A percentile compares a stretch with the other conserved stretches of the same genome.
Conservation (phyloP, 2,888 invertebrate species). For the Melieria picta region DNA sequence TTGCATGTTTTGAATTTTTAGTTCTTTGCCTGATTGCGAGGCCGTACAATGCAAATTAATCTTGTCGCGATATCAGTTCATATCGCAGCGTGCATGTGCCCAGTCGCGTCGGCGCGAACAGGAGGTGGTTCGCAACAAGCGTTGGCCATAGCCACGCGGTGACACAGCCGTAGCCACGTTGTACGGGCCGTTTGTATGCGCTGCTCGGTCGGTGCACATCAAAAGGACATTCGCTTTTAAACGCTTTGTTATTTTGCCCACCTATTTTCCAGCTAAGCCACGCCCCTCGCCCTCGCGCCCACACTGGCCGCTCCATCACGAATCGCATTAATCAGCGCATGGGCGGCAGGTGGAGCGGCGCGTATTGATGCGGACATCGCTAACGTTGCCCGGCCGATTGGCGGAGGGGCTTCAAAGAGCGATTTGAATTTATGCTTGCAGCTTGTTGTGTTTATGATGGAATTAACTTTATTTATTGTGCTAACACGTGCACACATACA, state of each 20-base stretch:
- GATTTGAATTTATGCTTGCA: slow-evolving; percentile 14
- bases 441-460: slow-evolving; percentile 15
- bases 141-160: background rate
- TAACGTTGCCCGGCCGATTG: no score
- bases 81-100: slow-evolving; percentile 1
- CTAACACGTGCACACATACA: slow-evolving; percentile 3
- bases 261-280: slow-evolving; percentile 25
- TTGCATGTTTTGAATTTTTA: slow-evolving; percentile 43
- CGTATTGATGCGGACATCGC: no score
- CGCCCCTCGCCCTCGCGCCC: background rate
- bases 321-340: slow-evolving; percentile 21
- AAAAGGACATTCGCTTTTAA: slow-evolving; percentile 33
- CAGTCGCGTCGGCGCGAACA: slow-evolving; percentile 6
- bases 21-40: slow-evolving; percentile 28
- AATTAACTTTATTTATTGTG: slow-evolving; percentile 22
- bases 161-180: no score
- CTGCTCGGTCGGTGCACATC: slow-evolving; percentile 3
- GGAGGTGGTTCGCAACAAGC: background rate
- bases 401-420: background rate
- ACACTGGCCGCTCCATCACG: background rate
- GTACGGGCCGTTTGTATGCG: no score
- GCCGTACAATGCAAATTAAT: slow-evolving; percentile 29
- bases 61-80: slow-evolving; percentile 9
- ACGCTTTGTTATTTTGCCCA: slow-evolving; percentile 21
- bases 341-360: no score